Base-by-base conservation (phyloP, 2,888 invertebrate species). In the Clanis bilineata region DNA sequence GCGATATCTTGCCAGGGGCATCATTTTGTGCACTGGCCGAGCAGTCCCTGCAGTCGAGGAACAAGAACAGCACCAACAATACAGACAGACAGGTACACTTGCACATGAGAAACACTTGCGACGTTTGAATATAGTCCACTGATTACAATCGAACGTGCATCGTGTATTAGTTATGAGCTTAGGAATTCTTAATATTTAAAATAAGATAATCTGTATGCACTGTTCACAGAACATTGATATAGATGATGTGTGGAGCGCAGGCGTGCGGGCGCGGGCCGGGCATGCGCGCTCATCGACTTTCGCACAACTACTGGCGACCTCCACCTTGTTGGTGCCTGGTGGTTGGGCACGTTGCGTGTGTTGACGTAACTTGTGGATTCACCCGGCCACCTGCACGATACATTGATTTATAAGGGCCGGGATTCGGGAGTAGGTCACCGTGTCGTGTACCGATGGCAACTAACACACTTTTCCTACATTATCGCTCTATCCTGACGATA, bases 11-110 rank as follows among this genome's bases (percentile, higher is more conserved):
- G 68, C 70, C 76, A 66, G 74, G 61, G 66, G 80, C 74, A 65
- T 91, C 90, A 85, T 90, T 75, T 71, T 90, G 89, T 69, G 79
- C 81, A 76, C 82, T 91, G 65, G 87, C 87, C 56, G 86, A 84
- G 74, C 90, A 91, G 76, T 90, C 85, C 77, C 84, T 83, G 75
- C 86, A 87, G 70, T 90, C 86, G 72, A 90, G 81, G 73, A 81
- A 88, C 73, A 90, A 72, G 62, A 89, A 75, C 65, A 92, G 76
- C 64, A 90, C 73, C 62, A 90, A 70, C 65, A 86, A 77, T 66
- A 84, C 79, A 62, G 80, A 76, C 55, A 77, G 71, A 71, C 82
- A 76, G 71, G 79, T 76, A 74, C 80, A 82, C 84, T 87, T 84
- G 86, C 80, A 90, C 92, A 92, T 92, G 84, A 89, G 90, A 90